Base-by-base conservation (phyloP, 2,888 invertebrate genomes). In the Glaucopsyche alexis region DNA sequence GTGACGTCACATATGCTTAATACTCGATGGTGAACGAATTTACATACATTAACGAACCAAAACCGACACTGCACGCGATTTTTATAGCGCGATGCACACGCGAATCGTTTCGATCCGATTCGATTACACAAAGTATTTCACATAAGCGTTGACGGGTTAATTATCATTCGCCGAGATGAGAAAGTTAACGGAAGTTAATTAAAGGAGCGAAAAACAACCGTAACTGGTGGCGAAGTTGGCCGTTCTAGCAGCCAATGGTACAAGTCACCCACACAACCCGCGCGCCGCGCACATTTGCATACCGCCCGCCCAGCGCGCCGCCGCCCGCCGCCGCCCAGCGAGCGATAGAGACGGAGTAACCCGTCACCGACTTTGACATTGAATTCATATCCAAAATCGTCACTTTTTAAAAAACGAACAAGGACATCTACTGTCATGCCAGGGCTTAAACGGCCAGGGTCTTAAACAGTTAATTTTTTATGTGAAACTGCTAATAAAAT, bases 141-240 rank as follows among this genome's bases (percentile, higher is more conserved):
- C 91, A 86, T 86, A 83, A 87, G 79, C 78, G 80, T 81, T 84
- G 83, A 82, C 82, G 82, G 84, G 79, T 81, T 50, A 79, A 83
- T 82, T 84, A 88, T 87, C 82, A 83, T 82, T 80, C 82, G 79
- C 84, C 87, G 87, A 89, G 90, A 93, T 91, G 93, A 90, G 89
- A 91, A 93, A 92, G 92, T 93, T 91, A 89, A 91, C 91, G 91
- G 90, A 92, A 92, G 91, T 91, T 92, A 93, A 93, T 93, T 93
- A 93, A 88, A 87, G 88, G 91, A 91, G 89, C 92, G 91, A 91
- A 93, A 92, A 93, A 93, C 93, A 93, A 93, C 93, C 93, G 93
- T 93, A 90, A 90, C 93, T 92, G 92, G 88, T 91, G 93, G 91
- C 93, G 93, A 93, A 90, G 93, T 93, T 93, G 83, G 92, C 89